Conservation (phyloP, 1,140 invertebrate genomes). For the Drosophila varians region DNA sequence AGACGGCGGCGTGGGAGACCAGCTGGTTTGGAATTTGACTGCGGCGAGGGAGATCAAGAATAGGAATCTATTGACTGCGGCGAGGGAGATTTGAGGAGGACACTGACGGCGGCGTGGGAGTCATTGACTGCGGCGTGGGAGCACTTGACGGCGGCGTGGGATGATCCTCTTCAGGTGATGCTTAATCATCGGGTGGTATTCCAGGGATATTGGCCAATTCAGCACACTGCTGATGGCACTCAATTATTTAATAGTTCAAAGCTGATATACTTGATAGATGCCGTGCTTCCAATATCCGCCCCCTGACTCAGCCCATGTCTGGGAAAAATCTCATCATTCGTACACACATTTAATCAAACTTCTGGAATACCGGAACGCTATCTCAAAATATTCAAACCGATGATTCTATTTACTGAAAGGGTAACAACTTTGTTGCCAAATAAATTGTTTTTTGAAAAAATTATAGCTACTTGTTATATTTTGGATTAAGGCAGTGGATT, state of each 20-base stretch:
- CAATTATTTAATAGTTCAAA: constrained; percentile 52
- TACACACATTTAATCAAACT: constrained; percentile 43
- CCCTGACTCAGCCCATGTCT: constrained; percentile 45
- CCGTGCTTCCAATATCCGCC: constrained; percentile 45
- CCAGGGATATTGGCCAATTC: constrained; percentile 10
- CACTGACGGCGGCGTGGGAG: constrained; percentile 56
- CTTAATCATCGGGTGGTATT: constrained; percentile 64
- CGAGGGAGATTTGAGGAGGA: constrained; percentile 58
- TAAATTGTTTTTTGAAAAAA: constrained; percentile 64
- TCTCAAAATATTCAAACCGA: constrained; percentile 42
- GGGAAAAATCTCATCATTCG: constrained; percentile 61
- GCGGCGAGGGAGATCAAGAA: constrained; percentile 24
- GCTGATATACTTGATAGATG: constrained; percentile 64
- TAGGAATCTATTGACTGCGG: constrained; percentile 47
- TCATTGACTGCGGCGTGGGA: constrained; percentile 44
- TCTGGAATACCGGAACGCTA: constrained; percentile 75
- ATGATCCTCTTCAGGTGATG: constrained; percentile 14
- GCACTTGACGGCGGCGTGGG: constrained; percentile 40
- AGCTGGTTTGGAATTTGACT: neutral
- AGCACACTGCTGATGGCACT: neutral
- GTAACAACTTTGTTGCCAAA: constrained; percentile 24
- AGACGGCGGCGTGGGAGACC: neutral
- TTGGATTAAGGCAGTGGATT: neutral
- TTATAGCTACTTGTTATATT: constrained; percentile 15
- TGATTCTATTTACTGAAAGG: constrained; percentile 45